Evolutionary conservation across 2,888 invertebrate genomes (phyloP).

Genomic region (Oscheius sp.): DNA sequence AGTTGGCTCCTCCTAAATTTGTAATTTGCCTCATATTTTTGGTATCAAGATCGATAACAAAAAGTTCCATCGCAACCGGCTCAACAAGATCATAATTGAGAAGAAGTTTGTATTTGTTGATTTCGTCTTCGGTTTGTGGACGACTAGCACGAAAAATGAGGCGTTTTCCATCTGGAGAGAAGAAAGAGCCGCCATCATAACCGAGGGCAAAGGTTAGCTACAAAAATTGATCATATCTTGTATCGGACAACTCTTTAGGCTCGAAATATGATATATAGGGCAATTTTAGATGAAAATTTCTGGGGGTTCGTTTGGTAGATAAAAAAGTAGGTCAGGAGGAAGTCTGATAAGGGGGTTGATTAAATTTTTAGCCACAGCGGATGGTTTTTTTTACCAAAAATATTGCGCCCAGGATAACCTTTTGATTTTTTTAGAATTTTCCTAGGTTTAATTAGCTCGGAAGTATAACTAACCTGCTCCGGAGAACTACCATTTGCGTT

Average conservation of each 20-base stretch:
- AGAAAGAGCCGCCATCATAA: slow-evolving; percentile 68
- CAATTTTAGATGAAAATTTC: no score
- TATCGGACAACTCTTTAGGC: no score
- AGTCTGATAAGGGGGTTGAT: no score
- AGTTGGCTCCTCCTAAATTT: slow-evolving; percentile 59
- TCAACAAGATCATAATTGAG: slow-evolving; percentile 56
- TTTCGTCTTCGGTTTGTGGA: slow-evolving; percentile 56
- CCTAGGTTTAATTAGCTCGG: no score
- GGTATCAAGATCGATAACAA: slow-evolving; percentile 58
- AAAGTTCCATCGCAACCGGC: slow-evolving; percentile 66
- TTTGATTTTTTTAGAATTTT: no score
- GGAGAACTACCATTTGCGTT: slow-evolving; percentile 56
- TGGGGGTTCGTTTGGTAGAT: no score
- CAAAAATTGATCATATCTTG: no score
- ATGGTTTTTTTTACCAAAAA: no score
- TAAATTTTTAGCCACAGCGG: no score
- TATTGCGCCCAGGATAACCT: no score
- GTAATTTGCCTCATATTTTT: slow-evolving; percentile 60
- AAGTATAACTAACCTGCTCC: slow-evolving; percentile 45
- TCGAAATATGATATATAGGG: no score
- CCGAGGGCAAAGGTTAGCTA: slow-evolving; percentile 57
- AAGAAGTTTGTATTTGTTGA: slow-evolving; percentile 56
- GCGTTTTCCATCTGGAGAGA: slow-evolving; percentile 64
- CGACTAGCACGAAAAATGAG: slow-evolving; percentile 65
- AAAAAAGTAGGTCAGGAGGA: no score